Conservation (phyloP, 2,797 vertebrate genomes). For the Sarcophilus harrisii region DNA sequence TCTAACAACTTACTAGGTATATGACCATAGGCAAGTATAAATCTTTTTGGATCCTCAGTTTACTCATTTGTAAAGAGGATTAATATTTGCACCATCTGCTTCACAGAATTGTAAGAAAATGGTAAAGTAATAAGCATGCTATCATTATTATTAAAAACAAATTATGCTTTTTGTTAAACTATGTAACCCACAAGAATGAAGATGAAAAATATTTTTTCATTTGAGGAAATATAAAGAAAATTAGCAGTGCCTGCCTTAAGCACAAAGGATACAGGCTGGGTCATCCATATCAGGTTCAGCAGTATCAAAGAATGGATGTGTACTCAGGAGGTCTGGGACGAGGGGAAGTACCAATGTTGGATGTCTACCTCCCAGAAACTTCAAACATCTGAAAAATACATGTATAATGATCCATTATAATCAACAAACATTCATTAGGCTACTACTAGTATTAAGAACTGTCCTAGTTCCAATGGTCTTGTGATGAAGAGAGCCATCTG, state of each 20-base stretch:
- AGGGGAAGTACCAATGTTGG: constrained; percentile 95
- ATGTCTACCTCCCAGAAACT: constrained; percentile 95
- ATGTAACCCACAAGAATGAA: background rate
- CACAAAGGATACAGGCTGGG: constrained; percentile 95
- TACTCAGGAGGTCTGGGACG: constrained; percentile 96
- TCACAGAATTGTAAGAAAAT: constrained; percentile 42
- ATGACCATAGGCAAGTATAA: background rate
- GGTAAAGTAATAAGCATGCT: background rate
- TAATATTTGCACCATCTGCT: background rate
- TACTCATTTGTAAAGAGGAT: constrained; percentile 28
- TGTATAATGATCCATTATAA: constrained; percentile 25
- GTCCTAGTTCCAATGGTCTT: background rate
- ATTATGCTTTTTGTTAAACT: background rate
- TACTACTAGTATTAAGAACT: background rate
- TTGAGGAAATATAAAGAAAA: constrained; percentile 33
- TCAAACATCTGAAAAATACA: constrained; percentile 91
- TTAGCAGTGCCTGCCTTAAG: background rate
- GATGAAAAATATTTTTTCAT: background rate
- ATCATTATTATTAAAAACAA: background rate
- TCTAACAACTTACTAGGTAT: background rate
- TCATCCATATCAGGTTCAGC: constrained; percentile 99
- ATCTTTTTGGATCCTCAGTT: background rate
- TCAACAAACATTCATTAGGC: background rate
- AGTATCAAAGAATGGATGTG: constrained; percentile 97
- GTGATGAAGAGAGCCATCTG: too few species aligned